A percentile compares a stretch with the other conserved stretches of the same genome.
phyloP scores from a whole-genome alignment of 1,140 invertebrate species.

The Neodiprion fabricii region DNA sequence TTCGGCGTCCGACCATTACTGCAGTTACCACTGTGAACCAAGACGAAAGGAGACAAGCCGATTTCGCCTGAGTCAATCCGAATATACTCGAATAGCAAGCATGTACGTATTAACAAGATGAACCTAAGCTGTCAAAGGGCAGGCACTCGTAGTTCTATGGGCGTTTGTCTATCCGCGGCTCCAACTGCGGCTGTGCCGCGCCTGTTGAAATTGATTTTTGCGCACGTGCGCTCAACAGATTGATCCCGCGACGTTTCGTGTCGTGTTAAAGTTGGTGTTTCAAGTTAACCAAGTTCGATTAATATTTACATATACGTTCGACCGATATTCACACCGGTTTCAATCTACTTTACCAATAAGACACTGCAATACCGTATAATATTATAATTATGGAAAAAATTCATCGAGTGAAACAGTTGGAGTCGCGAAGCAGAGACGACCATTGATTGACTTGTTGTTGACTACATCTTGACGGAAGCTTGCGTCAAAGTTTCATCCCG shows the following conservation, averaged over 20 bases:
- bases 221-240: constrained; percentile 27
- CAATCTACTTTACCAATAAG: background rate
- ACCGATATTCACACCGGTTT: constrained; percentile 28
- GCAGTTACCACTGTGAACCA: too few species aligned
- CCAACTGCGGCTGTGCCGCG: constrained; percentile 1
- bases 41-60: too few species aligned
- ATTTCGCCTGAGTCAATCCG: too few species aligned
- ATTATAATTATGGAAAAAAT: constrained; percentile 14
- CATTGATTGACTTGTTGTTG: too few species aligned
- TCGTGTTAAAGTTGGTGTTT: constrained; percentile 20
- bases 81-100: too few species aligned
- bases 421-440: background rate
- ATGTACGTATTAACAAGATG: too few species aligned
- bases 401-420: constrained; percentile 19
- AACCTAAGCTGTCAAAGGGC: background rate
- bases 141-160: background rate
- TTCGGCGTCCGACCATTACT: too few species aligned
- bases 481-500: too few species aligned
- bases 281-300: constrained; percentile 1
- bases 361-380: too few species aligned
- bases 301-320: background rate
- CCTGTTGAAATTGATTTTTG: constrained; percentile 24
- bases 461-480: too few species aligned
- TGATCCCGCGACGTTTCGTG: constrained; percentile 24
- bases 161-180: constrained; percentile 2